These are phyloP conservation scores for Coenonympha glycerion DNA, from an alignment of 2,888 invertebrate species.

Conservation along the genomic window DNA sequence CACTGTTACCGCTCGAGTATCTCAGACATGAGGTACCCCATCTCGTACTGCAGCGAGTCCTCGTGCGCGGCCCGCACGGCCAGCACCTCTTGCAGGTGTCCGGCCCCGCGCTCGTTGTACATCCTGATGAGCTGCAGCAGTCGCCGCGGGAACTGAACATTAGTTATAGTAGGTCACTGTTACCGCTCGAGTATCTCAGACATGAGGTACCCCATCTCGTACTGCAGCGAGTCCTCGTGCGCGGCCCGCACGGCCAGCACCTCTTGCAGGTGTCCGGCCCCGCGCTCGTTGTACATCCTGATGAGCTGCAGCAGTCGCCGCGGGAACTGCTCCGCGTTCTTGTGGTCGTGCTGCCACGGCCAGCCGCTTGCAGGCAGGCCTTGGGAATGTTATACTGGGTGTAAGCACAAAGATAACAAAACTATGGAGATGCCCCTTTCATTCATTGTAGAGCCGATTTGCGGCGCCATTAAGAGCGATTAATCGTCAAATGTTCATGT, in stretches of 20 bases:
- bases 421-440: too few relatives aligned
- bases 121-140: constrained; percentile 24
- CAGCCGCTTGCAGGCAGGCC: not conserved
- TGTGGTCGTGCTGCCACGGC: not conserved
- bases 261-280: not conserved
- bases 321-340: constrained; percentile 2
- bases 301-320: constrained; percentile 23
- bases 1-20: constrained; percentile 43
- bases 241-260: constrained; percentile 31
- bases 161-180: too few relatives aligned
- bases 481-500: too few relatives aligned
- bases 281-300: constrained; percentile 31
- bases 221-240: constrained; percentile 38
- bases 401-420: too few relatives aligned
- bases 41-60: constrained; percentile 37
- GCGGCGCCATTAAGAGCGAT: too few relatives aligned
- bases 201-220: constrained; percentile 43
- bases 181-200: constrained; percentile 45
- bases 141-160: constrained; percentile 8
- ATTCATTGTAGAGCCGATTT: too few relatives aligned
- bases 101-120: constrained; percentile 28
- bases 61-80: constrained; percentile 37
- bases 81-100: constrained; percentile 1
- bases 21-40: constrained; percentile 43
- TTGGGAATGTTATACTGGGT: not conserved